Conservation (phyloP, 1,140 invertebrate genomes). For the Choristoneura fumiferana region DNA sequence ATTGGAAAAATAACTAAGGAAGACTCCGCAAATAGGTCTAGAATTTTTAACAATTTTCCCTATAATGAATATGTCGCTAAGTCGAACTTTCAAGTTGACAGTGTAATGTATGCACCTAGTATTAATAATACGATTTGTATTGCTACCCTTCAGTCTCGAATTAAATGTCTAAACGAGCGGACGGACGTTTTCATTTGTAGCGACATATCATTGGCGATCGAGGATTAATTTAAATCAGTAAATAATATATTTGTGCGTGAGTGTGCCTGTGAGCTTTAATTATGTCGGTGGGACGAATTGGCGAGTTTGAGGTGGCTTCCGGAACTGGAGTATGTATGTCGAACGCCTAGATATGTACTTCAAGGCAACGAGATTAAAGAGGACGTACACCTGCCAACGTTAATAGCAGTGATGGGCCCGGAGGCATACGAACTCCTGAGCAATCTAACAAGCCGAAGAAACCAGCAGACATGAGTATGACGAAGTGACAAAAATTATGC, state of each 20-base stretch:
- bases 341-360: conserved; percentile 4
- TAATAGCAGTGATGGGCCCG: not conserved
- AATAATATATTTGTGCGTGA: not conserved
- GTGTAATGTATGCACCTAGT: no score
- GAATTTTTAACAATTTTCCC: no score
- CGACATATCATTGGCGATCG: not conserved
- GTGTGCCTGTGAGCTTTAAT: not conserved
- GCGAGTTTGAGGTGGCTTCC: not conserved
- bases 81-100: no score
- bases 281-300: not conserved
- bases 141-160: no score
- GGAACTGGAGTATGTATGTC: not conserved
- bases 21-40: no score
- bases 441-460: not conserved
- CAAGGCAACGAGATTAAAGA: not conserved
- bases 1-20: no score
- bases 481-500: not conserved
- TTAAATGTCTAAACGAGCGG: no score
- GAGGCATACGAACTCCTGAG: not conserved
- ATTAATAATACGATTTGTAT: no score
- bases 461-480: not conserved
- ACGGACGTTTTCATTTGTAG: no score
- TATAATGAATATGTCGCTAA: no score
- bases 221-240: no score
- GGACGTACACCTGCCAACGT: not conserved